phyloP scores from a whole-genome alignment of 2,888 invertebrate species.

The Nezara viridula region DNA sequence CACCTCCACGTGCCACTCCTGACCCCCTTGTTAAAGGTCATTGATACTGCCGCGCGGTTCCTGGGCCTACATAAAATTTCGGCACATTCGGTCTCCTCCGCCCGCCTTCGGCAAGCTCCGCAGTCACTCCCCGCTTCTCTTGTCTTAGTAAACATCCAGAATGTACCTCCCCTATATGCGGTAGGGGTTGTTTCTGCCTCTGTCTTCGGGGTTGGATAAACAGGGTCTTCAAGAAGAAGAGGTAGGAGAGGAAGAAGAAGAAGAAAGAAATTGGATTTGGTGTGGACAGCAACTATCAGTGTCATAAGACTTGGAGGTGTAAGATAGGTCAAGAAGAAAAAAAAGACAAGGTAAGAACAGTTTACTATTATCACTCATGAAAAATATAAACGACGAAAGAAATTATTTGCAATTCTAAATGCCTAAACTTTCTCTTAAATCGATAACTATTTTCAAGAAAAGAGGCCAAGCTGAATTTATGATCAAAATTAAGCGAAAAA shows the following conservation, averaged over 20 bases:
- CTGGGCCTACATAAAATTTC: conserved; percentile 66
- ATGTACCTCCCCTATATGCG: conserved; percentile 55
- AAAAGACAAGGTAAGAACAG: conserved; percentile 45
- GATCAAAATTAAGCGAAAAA: background rate
- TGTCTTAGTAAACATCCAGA: conserved; percentile 55
- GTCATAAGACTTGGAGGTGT: conserved; percentile 62
- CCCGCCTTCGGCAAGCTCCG: conserved; percentile 65
- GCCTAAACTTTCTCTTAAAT: conserved; percentile 29
- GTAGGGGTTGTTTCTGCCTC: conserved; percentile 54
- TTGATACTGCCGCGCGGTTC: conserved; percentile 65
- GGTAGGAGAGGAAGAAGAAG: conserved; percentile 24
- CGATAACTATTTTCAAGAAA: background rate
- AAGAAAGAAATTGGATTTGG: background rate
- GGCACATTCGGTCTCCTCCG: conserved; percentile 67
- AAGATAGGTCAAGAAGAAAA: conserved; percentile 63
- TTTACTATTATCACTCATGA: background rate
- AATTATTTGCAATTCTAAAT: conserved; percentile 4
- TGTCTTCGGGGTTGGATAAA: background rate
- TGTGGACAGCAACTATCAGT: background rate
- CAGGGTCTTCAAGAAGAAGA: background rate
- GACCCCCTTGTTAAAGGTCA: conserved; percentile 66
- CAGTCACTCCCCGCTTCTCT: conserved; percentile 57
- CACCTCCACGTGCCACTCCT: conserved; percentile 67
- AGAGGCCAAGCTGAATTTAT: background rate
- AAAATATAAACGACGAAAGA: background rate